Percentiles rank a stretch among this genome's conserved stretches.
phyloP scores from a whole-genome alignment of 1,140 invertebrate species.

The Halictus rubicundus region DNA sequence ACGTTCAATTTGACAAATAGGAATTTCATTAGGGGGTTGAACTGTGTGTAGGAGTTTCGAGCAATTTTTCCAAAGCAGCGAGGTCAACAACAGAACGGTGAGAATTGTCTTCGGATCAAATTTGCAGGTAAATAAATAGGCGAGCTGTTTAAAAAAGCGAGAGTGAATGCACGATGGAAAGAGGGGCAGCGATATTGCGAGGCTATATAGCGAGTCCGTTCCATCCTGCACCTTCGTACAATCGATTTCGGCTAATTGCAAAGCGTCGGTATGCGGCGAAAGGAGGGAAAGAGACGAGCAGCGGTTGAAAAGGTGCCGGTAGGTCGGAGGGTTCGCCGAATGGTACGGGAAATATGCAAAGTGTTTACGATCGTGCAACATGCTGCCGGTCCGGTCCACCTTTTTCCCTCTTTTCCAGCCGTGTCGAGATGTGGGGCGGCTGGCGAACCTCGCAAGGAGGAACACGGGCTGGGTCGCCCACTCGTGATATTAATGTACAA shows the following conservation, averaged over 20 bases:
- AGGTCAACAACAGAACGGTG: too few relatives aligned
- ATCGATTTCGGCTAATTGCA: slow-evolving; percentile 78
- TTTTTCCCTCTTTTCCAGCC: slow-evolving; percentile 26
- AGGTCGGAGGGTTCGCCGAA: slow-evolving; percentile 51
- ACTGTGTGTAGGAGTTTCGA: too few relatives aligned
- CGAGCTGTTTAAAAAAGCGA: too few relatives aligned
- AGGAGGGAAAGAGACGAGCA: slow-evolving; percentile 23
- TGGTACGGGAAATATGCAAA: slow-evolving; percentile 74
- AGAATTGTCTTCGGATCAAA: too few relatives aligned
- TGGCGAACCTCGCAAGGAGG: slow-evolving; percentile 41
- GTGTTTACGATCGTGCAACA: slow-evolving; percentile 79
- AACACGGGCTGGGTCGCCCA: slow-evolving; percentile 35
- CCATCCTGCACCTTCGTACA: slow-evolving; percentile 70
- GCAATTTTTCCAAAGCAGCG: too few relatives aligned
- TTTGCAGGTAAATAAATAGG: too few relatives aligned
- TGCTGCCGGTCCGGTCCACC: slow-evolving; percentile 69
- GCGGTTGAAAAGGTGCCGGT: slow-evolving; percentile 56
- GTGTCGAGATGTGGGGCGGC: slow-evolving; percentile 31
- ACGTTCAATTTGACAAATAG: too few relatives aligned
- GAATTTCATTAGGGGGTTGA: too few relatives aligned
- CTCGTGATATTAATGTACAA: slow-evolving; percentile 60
- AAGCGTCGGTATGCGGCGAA: slow-evolving; percentile 66
- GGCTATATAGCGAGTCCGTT: slow-evolving; percentile 25
- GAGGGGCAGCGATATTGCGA: too few relatives aligned
- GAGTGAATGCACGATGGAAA: too few relatives aligned